Conservation (phyloP, 2,888 invertebrate species). For the Drosophila parthenogenetica region DNA sequence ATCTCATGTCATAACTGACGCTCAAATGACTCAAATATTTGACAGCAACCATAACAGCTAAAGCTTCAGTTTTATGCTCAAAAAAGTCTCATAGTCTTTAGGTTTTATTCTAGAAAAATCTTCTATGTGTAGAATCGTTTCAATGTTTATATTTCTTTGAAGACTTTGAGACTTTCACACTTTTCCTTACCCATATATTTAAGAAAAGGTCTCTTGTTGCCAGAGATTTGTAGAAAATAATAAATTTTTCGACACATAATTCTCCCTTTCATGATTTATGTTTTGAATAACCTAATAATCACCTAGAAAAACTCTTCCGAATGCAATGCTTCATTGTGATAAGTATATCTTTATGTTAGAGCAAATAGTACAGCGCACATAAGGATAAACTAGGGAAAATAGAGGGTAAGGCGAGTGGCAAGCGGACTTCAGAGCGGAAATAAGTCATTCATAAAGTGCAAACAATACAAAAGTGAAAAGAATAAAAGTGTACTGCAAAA, state of each 20-base stretch:
- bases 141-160: too few species aligned
- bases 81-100: too few species aligned
- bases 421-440: slow-evolving; percentile 22
- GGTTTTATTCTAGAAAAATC: background rate
- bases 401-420: background rate
- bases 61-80: background rate
- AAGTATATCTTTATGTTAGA: slow-evolving; percentile 14
- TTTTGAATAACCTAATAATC: background rate
- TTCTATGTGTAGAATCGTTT: too few species aligned
- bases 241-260: too few species aligned
- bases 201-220: too few species aligned
- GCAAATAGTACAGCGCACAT: slow-evolving; percentile 3
- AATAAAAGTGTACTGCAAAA: slow-evolving; percentile 49
- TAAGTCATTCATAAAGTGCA: slow-evolving; percentile 46
- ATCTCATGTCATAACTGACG: background rate
- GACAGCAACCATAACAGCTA: background rate
- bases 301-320: background rate
- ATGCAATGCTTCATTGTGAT: background rate
- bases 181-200: too few species aligned
- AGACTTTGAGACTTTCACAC: too few species aligned
- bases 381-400: background rate
- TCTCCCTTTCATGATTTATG: background rate
- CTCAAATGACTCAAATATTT: background rate
- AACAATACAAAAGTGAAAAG: slow-evolving; percentile 40
- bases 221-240: too few species aligned